Evolutionary conservation across 53 echinoderm and acorn worm genomes (phyloP), one percentile per base, ranked within the genome.

Genomic region (Paracentrotus lividus): DNA sequence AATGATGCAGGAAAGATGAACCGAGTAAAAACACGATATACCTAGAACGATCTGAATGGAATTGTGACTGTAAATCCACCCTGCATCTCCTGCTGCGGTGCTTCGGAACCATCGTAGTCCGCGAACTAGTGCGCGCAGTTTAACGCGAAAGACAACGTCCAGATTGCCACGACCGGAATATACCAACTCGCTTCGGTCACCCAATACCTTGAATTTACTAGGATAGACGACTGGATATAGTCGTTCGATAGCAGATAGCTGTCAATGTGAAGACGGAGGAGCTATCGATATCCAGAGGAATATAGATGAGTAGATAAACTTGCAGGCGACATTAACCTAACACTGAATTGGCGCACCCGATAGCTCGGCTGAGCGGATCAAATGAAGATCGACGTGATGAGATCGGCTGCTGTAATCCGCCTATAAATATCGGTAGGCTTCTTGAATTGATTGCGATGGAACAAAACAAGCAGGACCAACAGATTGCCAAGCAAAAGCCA

Each of bases 271-370:
- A 69, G 44, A 97, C 75, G 0, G 95, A 97, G 0, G 95, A 94
- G 2, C 93, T 90, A 97, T 93, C 0, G 95, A 91, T 36, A 95
- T 93, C 97, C 97, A 97, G 77, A 95, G 91, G 58, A 95, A 49
- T n/a, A 95, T 90, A 9, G 87, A 89, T 6, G 95, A 94, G 42
- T 92, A 88, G 5, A 97, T 55, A 14, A 97, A 34, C 88, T 95
- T 94, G 49, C 97, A 97, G 78, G 95, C 95, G 67, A 87, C 85
- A 10, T 76, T 64, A n/a, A 5, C 97, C 97, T 2, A 93, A 52
- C 0, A 89, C 60, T 16, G 55, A n/a, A 93, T 33, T 94, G 94
- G 4, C 86, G 95, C n/a, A n/a, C 55, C 26, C 2, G 91, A 34
- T 16, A 95, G 93, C 44, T 31, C 42, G 21, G 95, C 94, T 32